A percentile compares a stretch with the other conserved stretches of the same genome.
Evolutionary conservation across 2,113 vertebrate genomes (phyloP).

Genomic region (Tympanuchus pallidicinctus): DNA sequence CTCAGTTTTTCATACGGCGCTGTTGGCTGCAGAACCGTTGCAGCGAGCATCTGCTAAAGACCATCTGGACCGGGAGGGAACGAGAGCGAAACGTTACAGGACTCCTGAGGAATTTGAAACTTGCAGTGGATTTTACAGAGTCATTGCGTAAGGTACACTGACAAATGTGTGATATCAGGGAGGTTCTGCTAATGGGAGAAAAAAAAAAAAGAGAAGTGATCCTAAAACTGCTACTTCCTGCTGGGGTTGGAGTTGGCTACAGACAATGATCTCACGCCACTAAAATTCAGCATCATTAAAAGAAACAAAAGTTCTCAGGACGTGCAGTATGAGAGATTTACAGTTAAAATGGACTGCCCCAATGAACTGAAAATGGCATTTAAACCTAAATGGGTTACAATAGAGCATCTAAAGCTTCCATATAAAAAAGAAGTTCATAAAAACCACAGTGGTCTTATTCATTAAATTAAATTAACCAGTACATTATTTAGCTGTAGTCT

Average conservation of each 20-base stretch:
- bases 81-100: not conserved
- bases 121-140: not conserved
- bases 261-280: not conserved
- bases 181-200: not conserved
- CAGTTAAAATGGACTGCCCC: not conserved
- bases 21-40: not conserved
- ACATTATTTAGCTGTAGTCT: not conserved
- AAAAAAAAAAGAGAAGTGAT: not conserved
- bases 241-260: not conserved
- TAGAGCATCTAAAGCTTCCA: not conserved
- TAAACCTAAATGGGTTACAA: not conserved
- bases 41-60: slow-evolving; percentile 48
- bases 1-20: not conserved
- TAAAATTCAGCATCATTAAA: not conserved
- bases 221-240: slow-evolving; percentile 32
- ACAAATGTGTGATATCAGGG: not conserved
- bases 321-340: not conserved
- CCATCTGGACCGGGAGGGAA: slow-evolving; percentile 52
- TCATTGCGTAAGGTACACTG: not conserved
- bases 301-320: not conserved
- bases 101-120: slow-evolving; percentile 48
- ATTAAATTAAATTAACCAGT: not conserved
- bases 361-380: not conserved
- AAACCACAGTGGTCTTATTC: not conserved
- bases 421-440: not conserved